These are phyloP conservation scores for Channa maculata DNA, from an alignment of 2,113 vertebrate genomes.

Conservation along the genomic window DNA sequence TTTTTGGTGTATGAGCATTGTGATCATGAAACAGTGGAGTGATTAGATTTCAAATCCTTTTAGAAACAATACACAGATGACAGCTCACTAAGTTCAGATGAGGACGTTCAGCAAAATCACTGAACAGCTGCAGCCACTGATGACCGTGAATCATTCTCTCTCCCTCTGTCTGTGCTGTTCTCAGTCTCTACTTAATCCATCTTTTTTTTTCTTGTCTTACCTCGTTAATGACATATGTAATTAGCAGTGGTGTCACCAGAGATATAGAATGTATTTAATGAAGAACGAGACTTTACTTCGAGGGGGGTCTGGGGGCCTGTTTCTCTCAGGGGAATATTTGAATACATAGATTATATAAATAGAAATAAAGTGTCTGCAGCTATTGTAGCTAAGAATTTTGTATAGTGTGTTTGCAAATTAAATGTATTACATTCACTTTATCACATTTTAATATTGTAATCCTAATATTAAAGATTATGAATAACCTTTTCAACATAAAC, in stretches of 20 bases:
- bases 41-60: constrained; percentile 43
- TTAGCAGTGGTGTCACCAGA: constrained; percentile 36
- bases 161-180: constrained; percentile 28
- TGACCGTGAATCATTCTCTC: constrained; percentile 41
- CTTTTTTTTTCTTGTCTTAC: constrained; percentile 26
- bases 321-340: constrained; percentile 17
- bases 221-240: constrained; percentile 42
- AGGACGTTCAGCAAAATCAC: constrained; percentile 47
- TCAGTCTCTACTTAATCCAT: constrained; percentile 32
- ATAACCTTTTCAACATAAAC: background rate
- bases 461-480: background rate
- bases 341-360: constrained; percentile 13
- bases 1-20: constrained; percentile 26
- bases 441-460: background rate
- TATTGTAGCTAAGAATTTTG: constrained; percentile 8
- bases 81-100: constrained; percentile 41
- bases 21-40: constrained; percentile 25
- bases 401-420: background rate
- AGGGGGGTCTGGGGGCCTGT: background rate
- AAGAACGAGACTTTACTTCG: constrained; percentile 18
- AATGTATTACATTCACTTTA: background rate
- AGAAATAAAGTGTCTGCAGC: constrained; percentile 25
- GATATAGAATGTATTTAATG: constrained; percentile 38
- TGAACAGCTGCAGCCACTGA: constrained; percentile 54
- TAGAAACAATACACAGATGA: constrained; percentile 31